phyloP scores from a whole-genome alignment of 2,113 vertebrate genomes.

The Diadophis punctatus region DNA sequence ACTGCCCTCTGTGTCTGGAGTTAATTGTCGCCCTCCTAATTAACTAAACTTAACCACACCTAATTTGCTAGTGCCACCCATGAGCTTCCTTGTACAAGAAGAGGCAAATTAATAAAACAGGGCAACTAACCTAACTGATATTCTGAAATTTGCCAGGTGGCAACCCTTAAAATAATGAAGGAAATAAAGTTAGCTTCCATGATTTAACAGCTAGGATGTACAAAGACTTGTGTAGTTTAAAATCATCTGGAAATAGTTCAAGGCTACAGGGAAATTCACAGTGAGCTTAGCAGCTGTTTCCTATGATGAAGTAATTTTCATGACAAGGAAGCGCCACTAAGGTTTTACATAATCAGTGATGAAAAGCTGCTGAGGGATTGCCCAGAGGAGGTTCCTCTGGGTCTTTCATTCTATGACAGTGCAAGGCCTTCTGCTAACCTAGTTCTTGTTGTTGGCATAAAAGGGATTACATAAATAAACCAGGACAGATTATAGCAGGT shows the following conservation, averaged over 20 bases:
- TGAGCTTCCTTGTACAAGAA: accelerated
- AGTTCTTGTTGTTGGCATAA: neutral
- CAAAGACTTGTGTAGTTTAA: accelerated
- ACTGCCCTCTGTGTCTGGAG: neutral
- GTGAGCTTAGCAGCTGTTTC: constrained; percentile 17
- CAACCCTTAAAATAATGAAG: neutral
- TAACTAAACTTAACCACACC: neutral
- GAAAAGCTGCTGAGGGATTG: accelerated
- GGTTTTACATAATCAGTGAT: accelerated
- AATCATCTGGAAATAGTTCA: neutral
- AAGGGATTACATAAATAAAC: neutral
- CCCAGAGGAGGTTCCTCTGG: neutral
- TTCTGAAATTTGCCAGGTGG: neutral
- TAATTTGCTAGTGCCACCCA: accelerated
- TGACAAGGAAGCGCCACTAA: neutral
- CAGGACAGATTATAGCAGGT: neutral
- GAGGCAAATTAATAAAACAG: neutral
- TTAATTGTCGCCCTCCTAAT: neutral
- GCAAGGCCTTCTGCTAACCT: neutral
- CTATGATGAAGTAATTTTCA: neutral
- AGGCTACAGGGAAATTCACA: constrained; percentile 4
- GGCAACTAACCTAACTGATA: neutral
- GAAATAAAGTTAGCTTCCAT: neutral
- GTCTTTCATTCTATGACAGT: neutral
- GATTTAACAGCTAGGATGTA: neutral